These are phyloP conservation scores for Ischnus inquisitorius DNA, from an alignment of 2,888 invertebrate species.

Conservation along the genomic window DNA sequence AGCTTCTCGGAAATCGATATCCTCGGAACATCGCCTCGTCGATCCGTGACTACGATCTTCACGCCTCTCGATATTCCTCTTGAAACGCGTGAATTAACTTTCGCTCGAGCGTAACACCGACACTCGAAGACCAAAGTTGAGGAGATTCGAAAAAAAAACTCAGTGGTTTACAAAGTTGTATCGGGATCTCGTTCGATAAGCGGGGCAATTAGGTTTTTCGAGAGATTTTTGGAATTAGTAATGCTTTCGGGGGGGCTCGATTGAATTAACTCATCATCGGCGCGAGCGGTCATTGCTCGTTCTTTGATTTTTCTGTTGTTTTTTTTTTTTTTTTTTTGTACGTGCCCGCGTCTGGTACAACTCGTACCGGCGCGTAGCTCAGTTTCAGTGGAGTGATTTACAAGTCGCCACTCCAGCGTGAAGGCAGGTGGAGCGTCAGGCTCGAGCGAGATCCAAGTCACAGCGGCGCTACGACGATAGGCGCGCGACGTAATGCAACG, in stretches of 20 bases:
- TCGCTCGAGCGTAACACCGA: conserved; percentile 50
- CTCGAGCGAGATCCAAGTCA: conserved; percentile 75
- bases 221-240: not conserved
- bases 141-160: conserved; percentile 4
- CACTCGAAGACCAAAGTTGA: not conserved
- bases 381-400: conserved; percentile 84
- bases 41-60: conserved; percentile 44
- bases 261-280: conserved; percentile 27
- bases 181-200: not conserved
- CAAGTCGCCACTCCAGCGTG: conserved; percentile 83
- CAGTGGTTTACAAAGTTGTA: not conserved
- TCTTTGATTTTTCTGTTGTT: conserved; percentile 58
- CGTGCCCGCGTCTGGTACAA: conserved; percentile 34
- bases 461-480: conserved; percentile 53
- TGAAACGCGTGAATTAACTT: conserved; percentile 50
- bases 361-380: conserved; percentile 77
- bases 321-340: no score
- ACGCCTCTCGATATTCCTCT: conserved; percentile 22
- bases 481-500: conserved; percentile 31
- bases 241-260: no score
- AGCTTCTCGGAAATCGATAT: conserved; percentile 52
- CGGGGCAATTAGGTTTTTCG: not conserved
- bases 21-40: conserved; percentile 31
- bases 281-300: conserved; percentile 60
- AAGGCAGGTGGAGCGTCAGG: conserved; percentile 83